These are phyloP conservation scores for Aleadryas rufinucha DNA, from an alignment of 2,113 vertebrate species.

Conservation along the genomic window DNA sequence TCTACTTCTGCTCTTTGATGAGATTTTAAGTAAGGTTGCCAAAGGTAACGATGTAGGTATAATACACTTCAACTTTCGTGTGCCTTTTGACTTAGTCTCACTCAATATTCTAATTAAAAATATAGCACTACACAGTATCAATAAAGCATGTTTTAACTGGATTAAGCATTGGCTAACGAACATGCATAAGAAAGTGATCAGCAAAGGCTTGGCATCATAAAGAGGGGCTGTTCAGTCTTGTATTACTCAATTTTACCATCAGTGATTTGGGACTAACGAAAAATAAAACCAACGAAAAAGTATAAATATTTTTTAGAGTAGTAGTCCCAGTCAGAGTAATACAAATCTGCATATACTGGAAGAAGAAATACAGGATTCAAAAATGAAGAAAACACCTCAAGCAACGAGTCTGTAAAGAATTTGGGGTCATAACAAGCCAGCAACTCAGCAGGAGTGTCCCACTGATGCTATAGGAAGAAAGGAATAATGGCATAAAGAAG, in stretches of 20 bases:
- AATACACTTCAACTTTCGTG: constrained; percentile 31
- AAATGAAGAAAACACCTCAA: neutral
- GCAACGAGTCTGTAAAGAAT: neutral
- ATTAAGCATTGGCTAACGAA: neutral
- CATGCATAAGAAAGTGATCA: neutral
- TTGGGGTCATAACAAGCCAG: neutral
- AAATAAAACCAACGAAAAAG: neutral
- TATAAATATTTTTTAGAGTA: neutral
- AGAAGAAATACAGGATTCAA: neutral
- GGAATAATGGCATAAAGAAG: neutral
- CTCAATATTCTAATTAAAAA: constrained; percentile 56
- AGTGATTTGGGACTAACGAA: neutral
- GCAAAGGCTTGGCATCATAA: neutral
- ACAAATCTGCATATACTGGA: neutral
- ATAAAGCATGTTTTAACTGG: neutral
- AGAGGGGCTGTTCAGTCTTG: neutral
- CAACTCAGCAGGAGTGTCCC: neutral
- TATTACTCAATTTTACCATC: neutral
- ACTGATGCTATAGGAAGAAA: neutral
- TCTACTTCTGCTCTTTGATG: constrained; percentile 42
- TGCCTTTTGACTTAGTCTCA: constrained; percentile 31
- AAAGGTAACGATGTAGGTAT: constrained; percentile 24
- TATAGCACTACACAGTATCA: constrained; percentile 33
- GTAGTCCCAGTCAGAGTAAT: neutral
- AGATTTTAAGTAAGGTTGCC: constrained; percentile 33